phyloP scores from a whole-genome alignment of 2,797 vertebrate genomes.

The Sebastes matsubarae region DNA sequence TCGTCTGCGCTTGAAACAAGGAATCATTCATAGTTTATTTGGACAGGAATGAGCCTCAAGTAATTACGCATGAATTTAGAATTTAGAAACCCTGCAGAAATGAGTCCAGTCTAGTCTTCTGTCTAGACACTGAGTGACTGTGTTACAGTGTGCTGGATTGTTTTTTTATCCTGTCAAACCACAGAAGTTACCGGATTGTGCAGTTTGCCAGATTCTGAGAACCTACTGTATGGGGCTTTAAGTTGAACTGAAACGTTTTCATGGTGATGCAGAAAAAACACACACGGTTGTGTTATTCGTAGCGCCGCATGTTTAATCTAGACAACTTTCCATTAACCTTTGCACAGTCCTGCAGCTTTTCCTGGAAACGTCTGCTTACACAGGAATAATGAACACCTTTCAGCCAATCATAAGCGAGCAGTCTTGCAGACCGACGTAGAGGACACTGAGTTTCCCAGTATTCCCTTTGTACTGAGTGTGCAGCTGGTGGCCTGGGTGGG shows the following conservation, averaged over 20 bases:
- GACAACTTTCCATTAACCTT: slow-evolving; percentile 44
- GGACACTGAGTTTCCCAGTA: slow-evolving; percentile 44
- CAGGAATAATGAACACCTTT: slow-evolving; percentile 23
- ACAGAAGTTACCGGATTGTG: slow-evolving; percentile 35
- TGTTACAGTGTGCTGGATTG: slow-evolving; percentile 37
- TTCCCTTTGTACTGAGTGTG: slow-evolving; percentile 37
- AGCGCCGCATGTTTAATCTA: slow-evolving; percentile 25
- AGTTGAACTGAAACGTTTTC: slow-evolving; percentile 13
- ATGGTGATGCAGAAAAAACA: neutral
- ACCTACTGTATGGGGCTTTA: slow-evolving; percentile 16
- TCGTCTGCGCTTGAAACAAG: slow-evolving; percentile 54
- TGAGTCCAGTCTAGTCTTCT: slow-evolving; percentile 67
- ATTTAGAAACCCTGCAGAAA: slow-evolving; percentile 70
- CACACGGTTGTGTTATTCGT: slow-evolving; percentile 20
- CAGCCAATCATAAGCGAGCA: slow-evolving; percentile 20
- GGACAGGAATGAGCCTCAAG: slow-evolving; percentile 55
- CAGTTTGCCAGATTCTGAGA: slow-evolving; percentile 31
- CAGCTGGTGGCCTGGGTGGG: slow-evolving; percentile 49
- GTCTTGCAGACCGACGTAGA: neutral
- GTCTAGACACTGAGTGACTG: slow-evolving; percentile 72
- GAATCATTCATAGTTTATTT: slow-evolving; percentile 64
- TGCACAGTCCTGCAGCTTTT: slow-evolving; percentile 31
- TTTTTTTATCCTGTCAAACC: slow-evolving; percentile 31
- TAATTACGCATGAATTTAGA: slow-evolving; percentile 71
- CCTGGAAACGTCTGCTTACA: slow-evolving; percentile 53